Conservation (phyloP, 2,797 vertebrate species). For the Micrastur ruficollis region DNA sequence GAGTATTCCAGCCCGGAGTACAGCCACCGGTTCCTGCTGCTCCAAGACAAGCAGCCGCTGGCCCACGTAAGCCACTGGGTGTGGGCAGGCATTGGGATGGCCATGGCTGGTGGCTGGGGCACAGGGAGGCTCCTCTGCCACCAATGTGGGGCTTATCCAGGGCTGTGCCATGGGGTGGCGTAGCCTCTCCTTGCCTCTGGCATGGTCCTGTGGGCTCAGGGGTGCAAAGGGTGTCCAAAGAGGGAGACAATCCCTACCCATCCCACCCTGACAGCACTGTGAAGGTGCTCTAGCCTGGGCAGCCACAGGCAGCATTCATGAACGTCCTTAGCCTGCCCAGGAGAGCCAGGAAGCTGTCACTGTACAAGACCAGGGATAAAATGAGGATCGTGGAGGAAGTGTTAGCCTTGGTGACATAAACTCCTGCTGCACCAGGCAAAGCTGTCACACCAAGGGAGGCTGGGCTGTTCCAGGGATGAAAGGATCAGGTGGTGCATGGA, state of each 20-base stretch:
- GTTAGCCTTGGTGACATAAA: background rate
- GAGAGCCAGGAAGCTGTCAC: background rate
- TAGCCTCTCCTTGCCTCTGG: background rate
- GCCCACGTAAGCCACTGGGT: conserved; percentile 85
- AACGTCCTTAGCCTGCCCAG: background rate
- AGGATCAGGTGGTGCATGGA: background rate
- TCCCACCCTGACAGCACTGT: background rate
- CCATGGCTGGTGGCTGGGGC: rapidly evolving
- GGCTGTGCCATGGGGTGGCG: background rate
- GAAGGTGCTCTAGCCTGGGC: background rate
- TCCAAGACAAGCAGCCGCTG: conserved; percentile 96
- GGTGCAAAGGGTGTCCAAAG: background rate
- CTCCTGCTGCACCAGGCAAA: background rate
- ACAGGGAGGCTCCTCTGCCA: background rate
- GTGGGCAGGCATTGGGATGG: background rate
- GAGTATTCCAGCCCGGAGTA: conserved; percentile 91
- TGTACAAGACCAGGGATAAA: background rate
- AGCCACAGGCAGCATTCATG: background rate
- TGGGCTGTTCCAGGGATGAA: background rate
- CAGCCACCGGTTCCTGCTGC: conserved; percentile 89
- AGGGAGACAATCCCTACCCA: background rate
- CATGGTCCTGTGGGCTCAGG: background rate
- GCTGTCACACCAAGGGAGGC: background rate
- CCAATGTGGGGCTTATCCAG: background rate
- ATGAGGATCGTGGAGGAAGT: background rate